phyloP scores from a whole-genome alignment of 37 sponge, comb jelly and placozoan genomes.

The Ianthella basta region DNA sequence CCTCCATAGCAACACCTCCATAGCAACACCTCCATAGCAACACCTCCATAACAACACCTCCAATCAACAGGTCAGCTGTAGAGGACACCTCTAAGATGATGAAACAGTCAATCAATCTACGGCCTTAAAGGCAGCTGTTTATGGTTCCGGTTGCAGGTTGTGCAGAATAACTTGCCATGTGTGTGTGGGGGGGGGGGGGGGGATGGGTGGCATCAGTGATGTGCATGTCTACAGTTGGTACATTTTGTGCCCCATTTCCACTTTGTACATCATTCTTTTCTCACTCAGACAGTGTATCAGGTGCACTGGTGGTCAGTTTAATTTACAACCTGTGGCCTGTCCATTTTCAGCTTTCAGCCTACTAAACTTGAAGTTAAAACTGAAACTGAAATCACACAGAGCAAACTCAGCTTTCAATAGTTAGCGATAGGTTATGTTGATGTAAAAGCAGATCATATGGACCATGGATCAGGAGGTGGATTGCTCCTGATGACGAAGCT shows the following conservation, averaged over 20 bases:
- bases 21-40: too few relatives aligned
- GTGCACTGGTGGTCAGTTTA: not conserved
- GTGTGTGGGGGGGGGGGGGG: not conserved
- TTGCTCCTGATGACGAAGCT: not conserved
- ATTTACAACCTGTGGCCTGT: not conserved
- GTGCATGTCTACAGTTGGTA: constrained; percentile 5
- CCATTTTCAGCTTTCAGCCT: not conserved
- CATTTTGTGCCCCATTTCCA: not conserved
- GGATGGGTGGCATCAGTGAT: not conserved
- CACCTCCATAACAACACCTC: too few relatives aligned
- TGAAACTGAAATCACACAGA: not conserved
- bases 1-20: too few relatives aligned
- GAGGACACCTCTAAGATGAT: not conserved
- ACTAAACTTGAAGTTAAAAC: not conserved
- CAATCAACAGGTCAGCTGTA: not conserved
- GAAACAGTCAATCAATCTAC: not conserved
- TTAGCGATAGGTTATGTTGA: not conserved
- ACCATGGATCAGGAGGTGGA: not conserved
- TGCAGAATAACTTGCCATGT: not conserved
- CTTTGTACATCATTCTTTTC: not conserved
- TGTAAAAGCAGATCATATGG: not conserved
- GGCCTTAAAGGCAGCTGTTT: not conserved
- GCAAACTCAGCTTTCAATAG: not conserved
- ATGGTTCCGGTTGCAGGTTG: not conserved
- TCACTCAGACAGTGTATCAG: not conserved